Base-by-base conservation (phyloP, 1,140 invertebrate genomes). In the Acyrthosiphon pisum region DNA sequence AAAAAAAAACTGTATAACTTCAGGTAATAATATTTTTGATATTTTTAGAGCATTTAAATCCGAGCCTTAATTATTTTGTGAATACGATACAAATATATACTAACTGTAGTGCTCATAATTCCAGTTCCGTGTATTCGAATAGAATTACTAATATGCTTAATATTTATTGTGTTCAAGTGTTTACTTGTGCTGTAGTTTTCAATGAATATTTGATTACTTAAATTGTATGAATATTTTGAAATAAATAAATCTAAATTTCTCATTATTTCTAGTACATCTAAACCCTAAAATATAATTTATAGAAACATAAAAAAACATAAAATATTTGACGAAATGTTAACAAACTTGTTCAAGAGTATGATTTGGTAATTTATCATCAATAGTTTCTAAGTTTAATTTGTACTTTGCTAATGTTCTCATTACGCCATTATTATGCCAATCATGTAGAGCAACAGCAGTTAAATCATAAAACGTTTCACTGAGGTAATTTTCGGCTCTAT, bases 211-310 rank as follows among this genome's bases (percentile, higher is more conserved):
- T 99, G 99, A 94, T 99, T 99, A 95, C 99, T 99, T 88, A 99
- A 96, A 95, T 99, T 99, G 95, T 99, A 99, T 26, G 98, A 95
- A 95, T 99, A 99, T 94, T 97, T 97, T 0, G 98, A 97, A 11
- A 99, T 99, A 96, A 99, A 99, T 9, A 98, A 97, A 94, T 99
- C 97, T 93, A 99, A 99, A 94, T 99, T 99, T 86, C 99, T 96
- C 98, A 99, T 99, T 86, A 99, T 99, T 96, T 99, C 98, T 68
- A 99, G 95, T 7, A 99, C 98, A 96, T 99, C 99, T n/a, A 99
- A 95, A 81, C 99, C 99, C 96, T 97, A 94, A 84, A 94, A 94
- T 92, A 48, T 6, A 91, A 93, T 86, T 6, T 2, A 53, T 11
- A 23, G 26, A 93, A n/a, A 81, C 26, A 46, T n/a, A 23, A 81